Percentiles rank a stretch among this genome's conserved stretches.
Conservation (phyloP, 2,113 vertebrate species). For the Dipodomys spectabilis region DNA sequence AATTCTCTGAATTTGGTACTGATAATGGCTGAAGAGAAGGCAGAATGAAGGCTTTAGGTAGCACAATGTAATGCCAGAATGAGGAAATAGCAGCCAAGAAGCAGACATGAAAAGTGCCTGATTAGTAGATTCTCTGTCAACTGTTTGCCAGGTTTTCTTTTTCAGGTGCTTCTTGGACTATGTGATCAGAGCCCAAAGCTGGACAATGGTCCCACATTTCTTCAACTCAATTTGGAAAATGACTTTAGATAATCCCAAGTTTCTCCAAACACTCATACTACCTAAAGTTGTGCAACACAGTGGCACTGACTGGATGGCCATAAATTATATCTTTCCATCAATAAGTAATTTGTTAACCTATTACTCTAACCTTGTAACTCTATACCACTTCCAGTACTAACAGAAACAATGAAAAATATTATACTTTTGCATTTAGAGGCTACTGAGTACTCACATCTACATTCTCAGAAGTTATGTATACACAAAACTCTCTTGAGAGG, state of each 20-base stretch:
- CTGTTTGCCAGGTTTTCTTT: constrained; percentile 25
- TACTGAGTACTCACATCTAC: not conserved
- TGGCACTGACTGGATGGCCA: not conserved
- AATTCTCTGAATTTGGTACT: not conserved
- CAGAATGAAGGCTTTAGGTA: not conserved
- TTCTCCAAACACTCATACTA: not conserved
- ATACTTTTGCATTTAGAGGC: not conserved
- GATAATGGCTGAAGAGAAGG: not conserved
- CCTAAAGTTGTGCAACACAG: not conserved
- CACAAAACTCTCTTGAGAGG: not conserved
- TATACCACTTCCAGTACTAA: constrained; percentile 12
- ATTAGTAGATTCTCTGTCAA: not conserved
- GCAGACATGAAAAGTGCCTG: constrained; percentile 16
- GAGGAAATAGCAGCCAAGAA: not conserved
- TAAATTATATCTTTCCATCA: constrained; percentile 3
- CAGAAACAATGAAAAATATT: constrained; percentile 13
- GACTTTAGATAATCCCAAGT: not conserved
- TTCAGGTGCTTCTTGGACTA: not conserved
- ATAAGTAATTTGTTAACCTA: constrained; percentile 18
- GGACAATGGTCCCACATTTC: not conserved
- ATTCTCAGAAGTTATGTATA: not conserved
- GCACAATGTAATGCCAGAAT: not conserved
- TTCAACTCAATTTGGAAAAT: not conserved
- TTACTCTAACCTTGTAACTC: not conserved
- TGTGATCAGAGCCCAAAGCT: not conserved